These are phyloP conservation scores for Meda fulgida DNA, from an alignment of 2,797 vertebrate species.

Conservation along the genomic window DNA sequence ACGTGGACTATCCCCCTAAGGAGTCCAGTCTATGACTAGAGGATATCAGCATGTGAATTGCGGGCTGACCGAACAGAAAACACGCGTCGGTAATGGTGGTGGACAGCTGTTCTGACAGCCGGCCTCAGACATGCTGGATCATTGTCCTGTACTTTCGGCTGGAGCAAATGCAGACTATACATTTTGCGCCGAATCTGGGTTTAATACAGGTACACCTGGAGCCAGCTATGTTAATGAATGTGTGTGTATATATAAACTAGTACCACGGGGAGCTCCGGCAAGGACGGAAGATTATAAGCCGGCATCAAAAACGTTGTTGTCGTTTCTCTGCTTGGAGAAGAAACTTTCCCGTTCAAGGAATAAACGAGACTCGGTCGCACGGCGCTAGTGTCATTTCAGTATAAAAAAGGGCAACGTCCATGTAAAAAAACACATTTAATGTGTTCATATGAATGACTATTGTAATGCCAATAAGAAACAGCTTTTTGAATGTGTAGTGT, in stretches of 20 bases:
- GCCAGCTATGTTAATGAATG: slow-evolving; percentile 31
- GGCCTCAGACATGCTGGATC: slow-evolving; percentile 36
- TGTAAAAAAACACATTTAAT: slow-evolving; percentile 78
- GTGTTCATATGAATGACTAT: slow-evolving; percentile 88
- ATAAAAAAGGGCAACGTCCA: slow-evolving; percentile 62
- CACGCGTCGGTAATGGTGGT: slow-evolving; percentile 20
- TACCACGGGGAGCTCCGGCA: slow-evolving; percentile 32
- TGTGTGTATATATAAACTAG: slow-evolving; percentile 44
- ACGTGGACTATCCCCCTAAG: slow-evolving; percentile 95
- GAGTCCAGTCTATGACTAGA: slow-evolving; percentile 94
- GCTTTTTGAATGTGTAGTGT: slow-evolving; percentile 94
- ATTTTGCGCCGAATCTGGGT: slow-evolving; percentile 35
- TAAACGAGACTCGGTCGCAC: slow-evolving; percentile 65
- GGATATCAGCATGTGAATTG: slow-evolving; percentile 65
- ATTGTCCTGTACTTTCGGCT: slow-evolving; percentile 37
- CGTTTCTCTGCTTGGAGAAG: slow-evolving; percentile 69
- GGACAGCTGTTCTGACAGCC: slow-evolving; percentile 18
- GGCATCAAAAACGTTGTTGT: slow-evolving; percentile 45
- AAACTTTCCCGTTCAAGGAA: slow-evolving; percentile 43
- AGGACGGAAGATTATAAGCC: slow-evolving; percentile 52
- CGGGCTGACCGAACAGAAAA: slow-evolving; percentile 20
- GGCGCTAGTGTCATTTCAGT: slow-evolving; percentile 85
- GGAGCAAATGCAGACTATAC: slow-evolving; percentile 17
- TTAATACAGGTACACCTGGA: slow-evolving; percentile 37
- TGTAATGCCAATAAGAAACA: slow-evolving; percentile 92